phyloP scores from a whole-genome alignment of 2,113 vertebrate genomes.

The Rana temporaria region DNA sequence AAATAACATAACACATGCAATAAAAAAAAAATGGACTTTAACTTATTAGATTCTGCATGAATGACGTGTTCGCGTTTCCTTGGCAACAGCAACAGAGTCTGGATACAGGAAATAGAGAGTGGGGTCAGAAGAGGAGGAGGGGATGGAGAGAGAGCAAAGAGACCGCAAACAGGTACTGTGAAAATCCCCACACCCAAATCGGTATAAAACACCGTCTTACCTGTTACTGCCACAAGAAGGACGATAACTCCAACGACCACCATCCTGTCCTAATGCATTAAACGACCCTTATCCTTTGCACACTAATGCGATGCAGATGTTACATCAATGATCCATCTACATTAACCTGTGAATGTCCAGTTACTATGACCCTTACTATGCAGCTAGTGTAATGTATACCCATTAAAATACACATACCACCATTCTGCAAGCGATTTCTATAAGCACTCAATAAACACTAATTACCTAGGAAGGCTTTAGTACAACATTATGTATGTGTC shows the following conservation, averaged over 20 bases:
- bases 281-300: not conserved
- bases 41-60: conserved; percentile 28
- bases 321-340: not conserved
- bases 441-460: too few relatives aligned
- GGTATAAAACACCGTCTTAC: conserved; percentile 11
- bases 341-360: too few relatives aligned
- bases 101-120: conserved; percentile 36
- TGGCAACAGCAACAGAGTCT: conserved; percentile 51
- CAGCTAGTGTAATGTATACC: too few relatives aligned
- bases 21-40: conserved; percentile 1
- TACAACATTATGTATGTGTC: too few relatives aligned
- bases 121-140: conserved; percentile 13
- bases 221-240: conserved; percentile 16
- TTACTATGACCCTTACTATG: too few relatives aligned
- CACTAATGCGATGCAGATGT: not conserved
- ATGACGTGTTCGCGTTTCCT: conserved; percentile 30
- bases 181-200: not conserved
- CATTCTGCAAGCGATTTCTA: too few relatives aligned
- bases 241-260: not conserved
- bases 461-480: too few relatives aligned
- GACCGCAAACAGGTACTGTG: not conserved
- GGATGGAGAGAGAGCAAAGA: not conserved
- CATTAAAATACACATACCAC: too few relatives aligned
- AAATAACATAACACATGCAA: not conserved
- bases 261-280: conserved; percentile 29